phyloP scores from a whole-genome alignment of 2,888 invertebrate genomes.

The Parnassius glacialis region DNA sequence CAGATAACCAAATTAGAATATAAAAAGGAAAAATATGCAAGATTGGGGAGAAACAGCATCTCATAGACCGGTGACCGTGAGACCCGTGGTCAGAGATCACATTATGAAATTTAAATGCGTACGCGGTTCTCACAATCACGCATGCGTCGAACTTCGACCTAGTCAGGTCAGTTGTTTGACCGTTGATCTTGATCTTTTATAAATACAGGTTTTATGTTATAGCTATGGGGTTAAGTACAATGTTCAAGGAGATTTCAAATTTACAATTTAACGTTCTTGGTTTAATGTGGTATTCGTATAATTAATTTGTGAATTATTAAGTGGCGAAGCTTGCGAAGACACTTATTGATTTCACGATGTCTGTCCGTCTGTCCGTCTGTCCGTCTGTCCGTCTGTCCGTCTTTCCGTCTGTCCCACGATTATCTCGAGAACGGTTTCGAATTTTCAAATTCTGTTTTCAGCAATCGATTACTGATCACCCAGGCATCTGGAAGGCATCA shows the following conservation, averaged over 20 bases:
- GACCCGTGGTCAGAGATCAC: slow-evolving; percentile 62
- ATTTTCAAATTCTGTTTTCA: no score
- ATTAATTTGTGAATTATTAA: background rate
- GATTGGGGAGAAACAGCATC: slow-evolving; percentile 31
- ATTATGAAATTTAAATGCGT: slow-evolving; percentile 40
- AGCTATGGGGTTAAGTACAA: background rate
- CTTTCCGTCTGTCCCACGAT: no score
- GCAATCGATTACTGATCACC: no score
- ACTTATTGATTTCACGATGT: no score
- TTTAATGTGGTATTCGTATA: background rate
- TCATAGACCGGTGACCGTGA: slow-evolving; percentile 55
- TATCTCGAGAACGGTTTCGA: no score
- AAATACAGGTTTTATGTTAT: slow-evolving; percentile 13
- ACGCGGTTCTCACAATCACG: slow-evolving; percentile 60
- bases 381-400: no score
- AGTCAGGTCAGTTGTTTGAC: slow-evolving; percentile 53
- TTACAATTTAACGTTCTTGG: slow-evolving; percentile 21
- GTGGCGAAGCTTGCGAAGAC: no score
- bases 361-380: no score
- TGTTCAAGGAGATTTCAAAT: slow-evolving; percentile 2
- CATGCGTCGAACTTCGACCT: slow-evolving; percentile 61
- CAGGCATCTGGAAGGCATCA: no score
- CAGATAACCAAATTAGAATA: slow-evolving; percentile 21
- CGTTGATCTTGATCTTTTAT: slow-evolving; percentile 69
- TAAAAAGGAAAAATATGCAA: slow-evolving; percentile 11